Evolutionary conservation across 2,797 vertebrate species (phyloP), one percentile per base, ranked within the genome.

Genomic region (Adrianichthys oophorus): DNA sequence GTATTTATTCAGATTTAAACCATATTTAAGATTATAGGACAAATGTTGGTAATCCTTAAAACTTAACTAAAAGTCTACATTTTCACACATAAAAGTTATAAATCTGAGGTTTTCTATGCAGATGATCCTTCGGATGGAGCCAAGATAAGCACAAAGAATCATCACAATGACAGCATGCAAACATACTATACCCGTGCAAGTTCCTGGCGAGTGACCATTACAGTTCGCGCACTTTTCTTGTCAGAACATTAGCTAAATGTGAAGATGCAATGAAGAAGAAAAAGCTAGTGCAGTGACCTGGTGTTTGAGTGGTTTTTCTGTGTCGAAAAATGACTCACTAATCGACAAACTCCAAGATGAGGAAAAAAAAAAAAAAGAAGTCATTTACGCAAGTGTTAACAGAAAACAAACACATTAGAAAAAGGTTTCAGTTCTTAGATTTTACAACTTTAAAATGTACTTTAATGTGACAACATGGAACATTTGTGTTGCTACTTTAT

Each of bases 191-290:
- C 4, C 4, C 54, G 15, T 17, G 45, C 48, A 40, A 48, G 42
- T 4, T 62, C 61, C 18, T 59, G 5, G 48, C 29, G 60, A 74
- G 62, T 65, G 68, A 72, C 68, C 76, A 56, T 65, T 78, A 45
- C 0, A 4, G 44, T 52, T 64, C 68, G 79, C 48, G 55, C 49
- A 65, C 56, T 66, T 23, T 12, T 37, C 15, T 45, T 65, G 17
- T 59, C n/a, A 55, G 56, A 60, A 58, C 72, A 80, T 81, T 80
- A 80, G 41, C 62, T 74, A 76, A 78, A 85, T 85, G 75, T 59
- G 53, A 63, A 74, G 80, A 63, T 23, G 52, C 79, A 86, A 82
- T 76, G 76, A 71, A 59, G 79, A 53, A 23, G 42, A 41, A 64
- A 37, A 59, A 42, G 37, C 41, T 58, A 32, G 7, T 21, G 42